Conservation (phyloP, 2,888 invertebrate genomes). For the Fabriciana adippe region DNA sequence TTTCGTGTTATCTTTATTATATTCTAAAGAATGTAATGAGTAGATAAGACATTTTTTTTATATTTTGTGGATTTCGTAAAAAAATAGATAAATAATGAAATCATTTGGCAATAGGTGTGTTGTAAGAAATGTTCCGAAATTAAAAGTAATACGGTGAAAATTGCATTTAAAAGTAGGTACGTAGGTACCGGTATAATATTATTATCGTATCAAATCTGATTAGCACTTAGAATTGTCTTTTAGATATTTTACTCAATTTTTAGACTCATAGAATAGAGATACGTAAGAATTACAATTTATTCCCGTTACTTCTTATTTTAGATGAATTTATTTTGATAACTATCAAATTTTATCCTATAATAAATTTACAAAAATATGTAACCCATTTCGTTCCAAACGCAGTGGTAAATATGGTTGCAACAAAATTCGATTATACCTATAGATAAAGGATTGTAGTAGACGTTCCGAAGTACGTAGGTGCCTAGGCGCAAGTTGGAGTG, state of each 20-base stretch:
- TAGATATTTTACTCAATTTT: constrained; percentile 66
- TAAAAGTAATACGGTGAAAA: constrained; percentile 25
- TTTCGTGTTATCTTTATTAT: too few species aligned
- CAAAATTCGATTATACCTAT: constrained; percentile 8
- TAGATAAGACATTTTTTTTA: too few species aligned
- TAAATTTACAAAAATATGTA: constrained; percentile 29
- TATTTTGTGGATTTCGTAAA: too few species aligned
- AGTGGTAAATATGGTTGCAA: constrained; percentile 16
- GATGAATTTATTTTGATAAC: constrained; percentile 76
- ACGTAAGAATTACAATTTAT: constrained; percentile 32
- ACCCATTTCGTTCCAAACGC: constrained; percentile 22
- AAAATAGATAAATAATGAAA: not conserved
- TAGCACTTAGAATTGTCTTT: constrained; percentile 68
- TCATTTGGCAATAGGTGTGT: constrained; percentile 8
- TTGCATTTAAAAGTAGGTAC: constrained; percentile 28
- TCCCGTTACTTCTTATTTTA: constrained; percentile 61
- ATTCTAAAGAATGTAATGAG: too few species aligned
- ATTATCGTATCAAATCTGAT: constrained; percentile 49
- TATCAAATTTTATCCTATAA: constrained; percentile 59
- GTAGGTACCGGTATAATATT: constrained; percentile 41
- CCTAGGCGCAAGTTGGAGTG: constrained; percentile 13
- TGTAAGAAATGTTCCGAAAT: constrained; percentile 18
- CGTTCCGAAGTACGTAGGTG: constrained; percentile 24
- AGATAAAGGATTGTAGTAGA: constrained; percentile 22
- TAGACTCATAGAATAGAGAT: constrained; percentile 58